Evolutionary conservation across 2,888 invertebrate species (phyloP).

Genomic region (Rhimphoctona megacephalus): DNA sequence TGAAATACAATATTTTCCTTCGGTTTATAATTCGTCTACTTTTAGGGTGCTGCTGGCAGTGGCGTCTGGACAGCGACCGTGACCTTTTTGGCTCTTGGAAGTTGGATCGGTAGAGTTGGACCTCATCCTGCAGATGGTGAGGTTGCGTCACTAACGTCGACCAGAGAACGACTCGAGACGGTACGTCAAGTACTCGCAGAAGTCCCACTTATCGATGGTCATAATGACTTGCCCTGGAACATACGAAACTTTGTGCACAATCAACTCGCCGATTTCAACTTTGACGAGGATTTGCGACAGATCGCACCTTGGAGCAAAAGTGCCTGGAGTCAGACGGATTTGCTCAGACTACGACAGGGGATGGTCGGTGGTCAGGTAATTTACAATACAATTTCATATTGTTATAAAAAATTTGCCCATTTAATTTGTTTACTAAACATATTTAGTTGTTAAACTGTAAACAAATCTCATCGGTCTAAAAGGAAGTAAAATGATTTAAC

Average conservation of each 20-base stretch:
- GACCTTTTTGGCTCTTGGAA: constrained; percentile 79
- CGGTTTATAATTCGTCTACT: constrained; percentile 40
- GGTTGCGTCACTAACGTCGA: constrained; percentile 85
- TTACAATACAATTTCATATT: constrained; percentile 22
- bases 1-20: neutral
- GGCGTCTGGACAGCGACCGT: constrained; percentile 79
- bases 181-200: constrained; percentile 88
- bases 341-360: constrained; percentile 90
- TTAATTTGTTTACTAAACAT: neutral
- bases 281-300: constrained; percentile 89
- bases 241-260: constrained; percentile 95
- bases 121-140: constrained; percentile 80
- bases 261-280: constrained; percentile 88
- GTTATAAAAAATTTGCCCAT: neutral
- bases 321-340: constrained; percentile 92
- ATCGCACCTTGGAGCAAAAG: constrained; percentile 91
- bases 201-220: constrained; percentile 89
- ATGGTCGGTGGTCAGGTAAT: constrained; percentile 91
- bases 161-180: constrained; percentile 87
- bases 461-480: neutral
- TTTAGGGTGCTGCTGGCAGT: constrained; percentile 78
- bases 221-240: constrained; percentile 95
- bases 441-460: neutral
- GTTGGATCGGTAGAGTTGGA: constrained; percentile 80
- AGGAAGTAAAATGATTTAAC: neutral